Percentiles rank a stretch among this genome's conserved stretches.
These are phyloP conservation scores for Apocrypta bakeri DNA, from an alignment of 1,140 invertebrate genomes.

Conservation along the genomic window DNA sequence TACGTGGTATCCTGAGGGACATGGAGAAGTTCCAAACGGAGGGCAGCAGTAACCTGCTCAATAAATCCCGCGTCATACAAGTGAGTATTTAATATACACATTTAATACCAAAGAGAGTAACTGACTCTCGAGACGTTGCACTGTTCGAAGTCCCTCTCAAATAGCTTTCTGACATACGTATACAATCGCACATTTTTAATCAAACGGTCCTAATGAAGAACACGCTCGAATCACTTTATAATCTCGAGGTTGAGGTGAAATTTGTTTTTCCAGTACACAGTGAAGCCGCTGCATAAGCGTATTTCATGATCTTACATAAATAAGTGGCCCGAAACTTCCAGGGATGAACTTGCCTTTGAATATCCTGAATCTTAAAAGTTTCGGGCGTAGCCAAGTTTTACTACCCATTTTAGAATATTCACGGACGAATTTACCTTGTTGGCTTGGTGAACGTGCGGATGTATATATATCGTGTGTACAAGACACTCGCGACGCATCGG, in stretches of 20 bases:
- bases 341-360: background rate
- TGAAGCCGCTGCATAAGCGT: background rate
- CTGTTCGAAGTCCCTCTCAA: no score
- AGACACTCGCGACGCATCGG: no score
- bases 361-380: background rate
- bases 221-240: background rate
- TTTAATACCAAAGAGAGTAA: no score
- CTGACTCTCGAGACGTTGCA: no score
- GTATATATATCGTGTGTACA: background rate
- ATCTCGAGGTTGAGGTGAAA: background rate
- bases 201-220: background rate
- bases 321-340: background rate
- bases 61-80: conserved; percentile 77
- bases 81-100: conserved; percentile 64
- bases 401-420: background rate
- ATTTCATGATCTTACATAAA: background rate
- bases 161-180: no score
- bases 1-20: conserved; percentile 77
- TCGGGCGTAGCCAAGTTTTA: background rate
- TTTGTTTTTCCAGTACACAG: background rate
- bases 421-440: background rate
- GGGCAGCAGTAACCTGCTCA: conserved; percentile 74
- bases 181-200: no score
- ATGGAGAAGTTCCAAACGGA: conserved; percentile 79
- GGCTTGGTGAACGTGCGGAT: background rate